Evolutionary conservation across 2,113 vertebrate genomes (phyloP).

Genomic region (Orientallactaga bullata): DNA sequence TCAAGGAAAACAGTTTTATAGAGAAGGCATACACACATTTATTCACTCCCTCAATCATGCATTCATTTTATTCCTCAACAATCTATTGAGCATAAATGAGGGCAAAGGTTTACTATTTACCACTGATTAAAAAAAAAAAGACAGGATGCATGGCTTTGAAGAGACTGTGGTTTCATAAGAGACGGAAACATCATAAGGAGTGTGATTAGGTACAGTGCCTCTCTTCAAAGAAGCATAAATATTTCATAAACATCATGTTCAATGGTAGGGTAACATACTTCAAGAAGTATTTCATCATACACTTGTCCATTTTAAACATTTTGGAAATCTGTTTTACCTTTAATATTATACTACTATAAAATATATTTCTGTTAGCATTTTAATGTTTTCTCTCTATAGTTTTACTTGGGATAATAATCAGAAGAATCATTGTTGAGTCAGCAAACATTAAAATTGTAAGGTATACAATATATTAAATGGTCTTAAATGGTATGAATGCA

Average conservation of each 20-base stretch:
- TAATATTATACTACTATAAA: neutral
- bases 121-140: neutral
- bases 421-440: neutral
- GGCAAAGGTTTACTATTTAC: neutral
- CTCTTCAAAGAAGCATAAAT: neutral
- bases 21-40: constrained; percentile 2
- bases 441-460: neutral
- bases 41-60: neutral
- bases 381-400: neutral
- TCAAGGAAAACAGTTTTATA: neutral
- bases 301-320: neutral
- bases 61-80: constrained; percentile 36
- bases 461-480: neutral
- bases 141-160: constrained; percentile 21
- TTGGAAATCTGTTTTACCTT: neutral
- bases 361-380: neutral
- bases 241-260: constrained; percentile 43
- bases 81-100: neutral
- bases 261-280: neutral
- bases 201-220: neutral
- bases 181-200: neutral
- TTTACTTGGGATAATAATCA: neutral
- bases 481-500: neutral
- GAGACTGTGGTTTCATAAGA: neutral
- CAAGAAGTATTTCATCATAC: constrained; percentile 8